These are phyloP conservation scores for Enteromius paludinosus DNA, from an alignment of 2,797 vertebrate genomes.

Conservation along the genomic window DNA sequence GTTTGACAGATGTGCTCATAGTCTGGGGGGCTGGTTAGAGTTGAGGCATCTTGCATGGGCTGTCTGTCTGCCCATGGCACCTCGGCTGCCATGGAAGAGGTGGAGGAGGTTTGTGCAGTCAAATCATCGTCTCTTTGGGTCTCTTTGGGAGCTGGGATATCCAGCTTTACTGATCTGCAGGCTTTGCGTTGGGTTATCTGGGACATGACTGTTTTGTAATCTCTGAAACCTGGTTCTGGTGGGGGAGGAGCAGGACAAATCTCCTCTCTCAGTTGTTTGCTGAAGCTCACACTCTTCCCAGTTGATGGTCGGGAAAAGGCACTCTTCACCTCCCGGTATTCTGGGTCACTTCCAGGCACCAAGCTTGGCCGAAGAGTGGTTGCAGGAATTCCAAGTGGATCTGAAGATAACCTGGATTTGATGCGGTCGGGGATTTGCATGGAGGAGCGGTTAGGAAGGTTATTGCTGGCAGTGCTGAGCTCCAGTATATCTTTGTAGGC, in stretches of 20 bases:
- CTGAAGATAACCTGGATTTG: conserved; percentile 77
- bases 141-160: conserved; percentile 75
- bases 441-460: conserved; percentile 70
- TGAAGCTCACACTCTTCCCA: conserved; percentile 82
- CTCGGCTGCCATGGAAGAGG: conserved; percentile 70
- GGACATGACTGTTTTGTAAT: conserved; percentile 78
- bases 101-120: conserved; percentile 61
- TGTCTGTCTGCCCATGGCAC: conserved; percentile 80
- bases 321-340: conserved; percentile 83
- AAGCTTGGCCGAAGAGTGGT: conserved; percentile 79
- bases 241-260: conserved; percentile 72
- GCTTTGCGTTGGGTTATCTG: conserved; percentile 78
- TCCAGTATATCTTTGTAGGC: conserved; percentile 85
- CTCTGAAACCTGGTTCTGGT: conserved; percentile 81
- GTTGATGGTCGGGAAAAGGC: conserved; percentile 83
- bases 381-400: conserved; percentile 76
- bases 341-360: conserved; percentile 73
- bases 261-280: conserved; percentile 82
- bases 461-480: conserved; percentile 82
- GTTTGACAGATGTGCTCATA: conserved; percentile 84
- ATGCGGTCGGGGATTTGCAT: conserved; percentile 82
- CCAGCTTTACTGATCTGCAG: conserved; percentile 79
- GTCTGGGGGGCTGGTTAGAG: conserved; percentile 81
- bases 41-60: conserved; percentile 83
- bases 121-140: conserved; percentile 77